Evolutionary conservation across 2,797 vertebrate species (phyloP).

Genomic region (Myripristis jacobus): DNA sequence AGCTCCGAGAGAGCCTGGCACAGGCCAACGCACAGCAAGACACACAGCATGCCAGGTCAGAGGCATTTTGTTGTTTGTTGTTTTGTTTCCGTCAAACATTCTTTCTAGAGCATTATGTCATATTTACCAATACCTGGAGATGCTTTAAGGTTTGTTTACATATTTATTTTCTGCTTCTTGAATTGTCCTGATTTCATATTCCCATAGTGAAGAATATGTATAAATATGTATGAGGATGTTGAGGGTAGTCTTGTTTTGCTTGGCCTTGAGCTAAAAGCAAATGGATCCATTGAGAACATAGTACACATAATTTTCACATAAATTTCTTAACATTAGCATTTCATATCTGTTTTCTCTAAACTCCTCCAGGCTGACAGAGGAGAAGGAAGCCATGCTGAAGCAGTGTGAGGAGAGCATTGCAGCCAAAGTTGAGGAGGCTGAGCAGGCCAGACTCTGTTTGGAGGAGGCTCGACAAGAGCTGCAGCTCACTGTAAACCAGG

Average conservation of each 20-base stretch:
- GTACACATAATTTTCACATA: no score
- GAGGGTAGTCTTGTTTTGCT: not conserved
- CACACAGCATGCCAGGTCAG: conserved; percentile 64
- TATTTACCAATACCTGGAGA: no score
- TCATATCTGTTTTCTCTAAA: conserved; percentile 8
- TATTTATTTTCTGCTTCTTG: no score
- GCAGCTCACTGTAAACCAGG: conserved; percentile 70
- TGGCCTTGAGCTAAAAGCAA: not conserved
- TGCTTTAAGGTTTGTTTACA: no score
- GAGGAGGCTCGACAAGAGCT: conserved; percentile 75
- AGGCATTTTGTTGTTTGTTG: not conserved
- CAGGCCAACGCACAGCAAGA: conserved; percentile 65
- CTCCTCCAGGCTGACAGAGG: conserved; percentile 60
- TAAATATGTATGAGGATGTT: not conserved
- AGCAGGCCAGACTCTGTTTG: conserved; percentile 53
- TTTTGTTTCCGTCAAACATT: not conserved
- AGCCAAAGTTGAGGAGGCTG: conserved; percentile 61
- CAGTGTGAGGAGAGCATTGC: conserved; percentile 77
- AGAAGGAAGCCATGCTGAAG: conserved; percentile 64
- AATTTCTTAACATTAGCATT: conserved; percentile 9
- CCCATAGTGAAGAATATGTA: not conserved
- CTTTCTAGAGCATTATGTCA: no score
- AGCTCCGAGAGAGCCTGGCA: conserved; percentile 73
- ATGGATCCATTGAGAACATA: not conserved
- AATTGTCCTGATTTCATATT: no score